phyloP scores from a whole-genome alignment of 1,140 invertebrate species.

The Megalonaias nervosa region DNA sequence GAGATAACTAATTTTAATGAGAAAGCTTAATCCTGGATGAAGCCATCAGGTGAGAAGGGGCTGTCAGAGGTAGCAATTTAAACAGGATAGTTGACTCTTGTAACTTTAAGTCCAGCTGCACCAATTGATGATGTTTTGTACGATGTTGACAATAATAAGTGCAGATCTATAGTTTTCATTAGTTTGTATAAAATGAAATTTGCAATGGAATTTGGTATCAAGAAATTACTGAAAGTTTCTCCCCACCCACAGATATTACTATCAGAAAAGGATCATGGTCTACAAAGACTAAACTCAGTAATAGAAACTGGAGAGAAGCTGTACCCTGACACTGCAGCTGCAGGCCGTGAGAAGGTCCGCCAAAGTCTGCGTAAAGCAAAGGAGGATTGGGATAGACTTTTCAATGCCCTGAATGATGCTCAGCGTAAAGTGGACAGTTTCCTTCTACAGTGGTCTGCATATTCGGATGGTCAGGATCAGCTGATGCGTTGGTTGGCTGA shows the following conservation, averaged over 20 bases:
- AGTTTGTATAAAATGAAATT: too few species aligned
- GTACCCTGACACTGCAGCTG: conserved; percentile 90
- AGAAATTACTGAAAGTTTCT: background rate
- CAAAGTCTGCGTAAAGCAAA: conserved; percentile 83
- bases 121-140: too few species aligned
- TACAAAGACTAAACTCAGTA: conserved; percentile 82
- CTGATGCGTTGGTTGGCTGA: conserved; percentile 86
- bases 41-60: too few species aligned
- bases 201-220: too few species aligned
- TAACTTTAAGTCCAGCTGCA: too few species aligned
- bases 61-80: too few species aligned
- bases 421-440: conserved; percentile 68
- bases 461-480: conserved; percentile 85
- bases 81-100: too few species aligned
- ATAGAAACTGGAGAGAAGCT: conserved; percentile 87
- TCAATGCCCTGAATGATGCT: conserved; percentile 82
- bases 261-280: conserved; percentile 86
- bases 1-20: too few species aligned
- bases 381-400: conserved; percentile 85
- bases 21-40: too few species aligned
- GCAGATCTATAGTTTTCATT: too few species aligned
- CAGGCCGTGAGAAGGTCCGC: conserved; percentile 89
- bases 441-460: conserved; percentile 73
- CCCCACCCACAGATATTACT: conserved; percentile 80
- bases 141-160: too few species aligned